Percentiles rank a stretch among this genome's conserved stretches.
Evolutionary conservation across 1,140 invertebrate species (phyloP).

Genomic region (Drosophila sulfurigaster): DNA sequence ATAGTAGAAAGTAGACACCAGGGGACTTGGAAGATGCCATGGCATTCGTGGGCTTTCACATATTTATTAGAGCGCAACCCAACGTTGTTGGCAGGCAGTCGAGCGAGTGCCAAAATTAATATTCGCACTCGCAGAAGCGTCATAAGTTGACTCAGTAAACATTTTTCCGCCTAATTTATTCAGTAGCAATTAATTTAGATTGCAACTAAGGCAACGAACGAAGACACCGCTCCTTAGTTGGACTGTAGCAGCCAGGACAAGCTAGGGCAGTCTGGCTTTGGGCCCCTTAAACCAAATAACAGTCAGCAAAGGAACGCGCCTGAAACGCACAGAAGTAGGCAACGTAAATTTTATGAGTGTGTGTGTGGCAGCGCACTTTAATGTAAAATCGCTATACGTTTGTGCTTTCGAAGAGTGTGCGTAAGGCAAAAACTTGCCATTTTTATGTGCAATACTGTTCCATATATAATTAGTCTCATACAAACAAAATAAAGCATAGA

Average conservation of each 20-base stretch:
- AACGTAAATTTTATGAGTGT: constrained; percentile 19
- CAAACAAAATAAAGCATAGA: not conserved
- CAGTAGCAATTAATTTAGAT: constrained; percentile 82
- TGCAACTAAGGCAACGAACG: constrained; percentile 73
- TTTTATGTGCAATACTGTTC: constrained; percentile 37
- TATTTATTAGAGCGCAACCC: constrained; percentile 51
- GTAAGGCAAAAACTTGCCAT: constrained; percentile 14
- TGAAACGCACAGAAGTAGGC: constrained; percentile 48
- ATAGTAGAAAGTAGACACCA: constrained; percentile 1
- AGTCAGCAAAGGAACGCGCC: not conserved
- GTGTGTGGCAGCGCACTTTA: constrained; percentile 35
- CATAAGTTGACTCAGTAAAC: constrained; percentile 78
- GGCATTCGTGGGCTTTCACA: constrained; percentile 30
- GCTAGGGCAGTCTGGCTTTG: not conserved
- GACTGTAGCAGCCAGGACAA: not conserved
- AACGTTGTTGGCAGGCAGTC: constrained; percentile 23
- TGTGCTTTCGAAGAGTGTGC: not conserved
- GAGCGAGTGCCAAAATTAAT: constrained; percentile 63
- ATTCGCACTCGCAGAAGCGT: constrained; percentile 76
- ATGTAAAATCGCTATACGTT: constrained; percentile 25
- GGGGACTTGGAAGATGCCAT: constrained; percentile 16
- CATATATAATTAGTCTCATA: constrained; percentile 44
- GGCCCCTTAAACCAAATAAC: constrained; percentile 35
- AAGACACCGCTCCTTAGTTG: not conserved
- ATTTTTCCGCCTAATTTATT: constrained; percentile 82